These are phyloP conservation scores for Anaspis maculata DNA, from an alignment of 2,888 invertebrate genomes.

Conservation along the genomic window DNA sequence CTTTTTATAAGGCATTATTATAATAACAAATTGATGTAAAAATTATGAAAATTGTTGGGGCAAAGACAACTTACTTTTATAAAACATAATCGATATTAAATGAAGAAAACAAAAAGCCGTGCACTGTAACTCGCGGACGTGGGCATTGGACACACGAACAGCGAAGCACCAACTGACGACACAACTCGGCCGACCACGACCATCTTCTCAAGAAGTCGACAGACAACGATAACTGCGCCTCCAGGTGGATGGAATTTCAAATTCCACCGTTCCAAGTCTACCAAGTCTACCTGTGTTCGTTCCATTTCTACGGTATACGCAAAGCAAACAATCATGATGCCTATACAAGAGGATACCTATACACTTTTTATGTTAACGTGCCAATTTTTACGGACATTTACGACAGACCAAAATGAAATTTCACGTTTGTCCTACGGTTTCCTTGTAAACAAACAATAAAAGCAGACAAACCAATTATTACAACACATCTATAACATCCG, in stretches of 20 bases:
- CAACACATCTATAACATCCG: too few relatives aligned
- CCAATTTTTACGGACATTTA: too few relatives aligned
- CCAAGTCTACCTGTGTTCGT: conserved; percentile 24
- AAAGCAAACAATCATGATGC: too few relatives aligned
- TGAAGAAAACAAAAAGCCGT: conserved; percentile 6
- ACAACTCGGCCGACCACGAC: conserved; percentile 4
- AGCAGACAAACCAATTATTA: too few relatives aligned
- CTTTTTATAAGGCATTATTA: too few relatives aligned
- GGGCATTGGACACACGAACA: conserved; percentile 9
- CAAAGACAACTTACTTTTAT: conserved; percentile 15
- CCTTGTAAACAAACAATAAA: too few relatives aligned
- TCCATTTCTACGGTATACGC: conserved; percentile 3
- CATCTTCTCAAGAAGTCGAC: conserved; percentile 13
- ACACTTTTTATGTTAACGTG: too few relatives aligned
- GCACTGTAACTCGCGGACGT: conserved; percentile 6
- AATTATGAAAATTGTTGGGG: too few relatives aligned
- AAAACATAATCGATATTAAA: conserved; percentile 16
- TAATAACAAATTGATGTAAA: too few relatives aligned
- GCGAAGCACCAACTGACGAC: conserved; percentile 4
- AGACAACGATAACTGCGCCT: conserved; percentile 19
- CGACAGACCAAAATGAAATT: too few relatives aligned
- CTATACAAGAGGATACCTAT: too few relatives aligned
- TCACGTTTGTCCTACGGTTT: too few relatives aligned
- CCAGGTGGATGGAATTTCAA: conserved; percentile 23
- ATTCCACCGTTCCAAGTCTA: conserved; percentile 22